Percentiles rank a stretch among this genome's conserved stretches.
phyloP scores from a whole-genome alignment of 2,113 vertebrate species.

The Brienomyrus brachyistius region DNA sequence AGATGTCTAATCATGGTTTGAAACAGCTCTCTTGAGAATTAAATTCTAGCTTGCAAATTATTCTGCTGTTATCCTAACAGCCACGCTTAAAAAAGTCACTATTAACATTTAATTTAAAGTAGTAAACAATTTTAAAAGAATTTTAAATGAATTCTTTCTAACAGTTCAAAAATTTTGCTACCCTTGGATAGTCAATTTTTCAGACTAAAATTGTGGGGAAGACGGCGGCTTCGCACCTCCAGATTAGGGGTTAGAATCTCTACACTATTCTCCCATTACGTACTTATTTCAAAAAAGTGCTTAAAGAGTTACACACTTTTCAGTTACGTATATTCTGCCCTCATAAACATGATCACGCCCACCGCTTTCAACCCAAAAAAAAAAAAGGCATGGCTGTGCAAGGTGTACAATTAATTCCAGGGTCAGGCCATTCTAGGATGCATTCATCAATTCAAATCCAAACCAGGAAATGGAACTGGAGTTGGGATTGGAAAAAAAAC shows the following conservation, averaged over 20 bases:
- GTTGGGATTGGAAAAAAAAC: too few species aligned
- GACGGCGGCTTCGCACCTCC: background rate
- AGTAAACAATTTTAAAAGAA: too few species aligned
- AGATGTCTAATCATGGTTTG: slow-evolving; percentile 77
- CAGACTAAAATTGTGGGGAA: background rate
- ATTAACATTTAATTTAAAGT: slow-evolving; percentile 55
- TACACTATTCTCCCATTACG: background rate
- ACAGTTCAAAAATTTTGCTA: background rate
- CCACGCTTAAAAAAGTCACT: slow-evolving; percentile 67
- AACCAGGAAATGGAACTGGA: too few species aligned
- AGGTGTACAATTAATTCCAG: background rate
- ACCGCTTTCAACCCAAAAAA: background rate
- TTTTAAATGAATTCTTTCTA: background rate
- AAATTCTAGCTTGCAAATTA: slow-evolving; percentile 74
- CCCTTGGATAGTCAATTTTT: background rate
- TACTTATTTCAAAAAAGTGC: background rate
- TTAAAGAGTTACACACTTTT: background rate
- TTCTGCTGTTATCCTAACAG: slow-evolving; percentile 70
- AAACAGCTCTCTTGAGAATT: slow-evolving; percentile 67
- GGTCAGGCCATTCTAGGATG: too few species aligned
- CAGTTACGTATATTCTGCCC: background rate
- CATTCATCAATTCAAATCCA: too few species aligned
- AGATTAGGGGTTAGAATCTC: background rate
- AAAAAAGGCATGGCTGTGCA: background rate
- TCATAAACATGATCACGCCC: background rate